Base-by-base conservation (phyloP, 2,113 vertebrate species). In the Tilapia sparmanii region DNA sequence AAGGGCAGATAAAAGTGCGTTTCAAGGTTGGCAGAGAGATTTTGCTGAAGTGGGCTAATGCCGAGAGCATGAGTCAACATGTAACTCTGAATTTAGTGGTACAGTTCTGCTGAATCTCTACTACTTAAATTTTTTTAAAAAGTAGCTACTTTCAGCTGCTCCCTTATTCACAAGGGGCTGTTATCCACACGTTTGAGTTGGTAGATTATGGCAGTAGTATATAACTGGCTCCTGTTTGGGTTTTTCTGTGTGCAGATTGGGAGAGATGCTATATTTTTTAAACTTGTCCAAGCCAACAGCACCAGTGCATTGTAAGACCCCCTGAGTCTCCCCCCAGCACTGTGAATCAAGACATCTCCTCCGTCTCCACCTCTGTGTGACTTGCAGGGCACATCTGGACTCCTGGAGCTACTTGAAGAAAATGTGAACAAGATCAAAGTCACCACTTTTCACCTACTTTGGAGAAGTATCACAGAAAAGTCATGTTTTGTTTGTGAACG, bases 41-140 rank as follows among this genome's bases (percentile, higher is more conserved):
- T 73, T 73, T 0, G 1, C 68, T 45, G 13, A 1, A 45, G 40
- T 45, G 5, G 8, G 13, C 18, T 19, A 63, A 33, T 33, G 8
- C 22, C 9, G 5, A 73, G 40, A 40, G 0, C 16, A 73, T 6
- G 40, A 73, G 68, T 45, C 22, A 45, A 18, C 40, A 7, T 45
- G 8, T 26, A 45, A 26, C 38, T 42, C 66, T 73, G 13, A 45
- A 73, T 26, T 45, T 22, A 45, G 38, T 26, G 22, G 22, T 73
- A 73, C 15, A 45, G 15, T 45, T 42, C 22, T 45, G 22, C 22
- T 73, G 13, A 73, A 45, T 45, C 22, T 26, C 22, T 73, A 18
- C 68, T 22, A 40, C 63, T 40, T 0, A 18, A 11, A 18, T 19
- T n/a, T 59, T 16, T 45, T 73, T 1, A 0, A 0, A 73, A 73